Evolutionary conservation across 2,888 invertebrate genomes (phyloP).

Genomic region (Caenorhabditis becei): DNA sequence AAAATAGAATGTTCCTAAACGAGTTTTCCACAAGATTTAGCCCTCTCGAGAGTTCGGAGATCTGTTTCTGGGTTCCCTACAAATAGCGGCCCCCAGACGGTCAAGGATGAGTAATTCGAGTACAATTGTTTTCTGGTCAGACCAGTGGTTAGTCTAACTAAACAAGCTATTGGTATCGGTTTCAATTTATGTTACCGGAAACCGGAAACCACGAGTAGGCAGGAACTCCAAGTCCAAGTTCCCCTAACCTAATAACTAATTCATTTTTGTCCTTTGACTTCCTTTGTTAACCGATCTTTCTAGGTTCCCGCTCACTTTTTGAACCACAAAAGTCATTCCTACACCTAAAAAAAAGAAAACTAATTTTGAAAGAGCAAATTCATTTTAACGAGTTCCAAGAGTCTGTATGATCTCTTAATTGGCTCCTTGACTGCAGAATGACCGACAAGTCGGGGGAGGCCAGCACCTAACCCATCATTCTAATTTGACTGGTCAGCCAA

Average conservation of each 20-base stretch:
- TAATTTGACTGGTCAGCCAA: conserved; percentile 42
- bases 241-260: conserved; percentile 28
- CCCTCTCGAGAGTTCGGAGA: conserved; percentile 10
- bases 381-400: conserved; percentile 37
- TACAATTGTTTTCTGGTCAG: conserved; percentile 28
- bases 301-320: conserved; percentile 17
- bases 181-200: background rate
- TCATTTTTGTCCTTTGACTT: conserved; percentile 22
- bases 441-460: background rate
- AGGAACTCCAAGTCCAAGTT: conserved; percentile 28
- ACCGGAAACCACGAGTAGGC: background rate
- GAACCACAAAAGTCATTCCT: conserved; percentile 11
- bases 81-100: conserved; percentile 23
- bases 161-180: background rate
- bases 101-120: conserved; percentile 18
- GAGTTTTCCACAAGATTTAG: conserved; percentile 13
- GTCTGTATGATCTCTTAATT: conserved; percentile 26
- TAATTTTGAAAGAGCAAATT: conserved; percentile 36
- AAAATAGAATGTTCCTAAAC: conserved; percentile 26
- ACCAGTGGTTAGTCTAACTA: conserved; percentile 10
- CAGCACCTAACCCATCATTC: conserved; percentile 34
- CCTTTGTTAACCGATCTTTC: conserved; percentile 4
- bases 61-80: conserved; percentile 17
- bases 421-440: conserved; percentile 1
- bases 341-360: conserved; percentile 9